A percentile compares a stretch with the other conserved stretches of the same genome.
phyloP scores from a whole-genome alignment of 2,797 vertebrate genomes.

The Rhincodon typus region DNA sequence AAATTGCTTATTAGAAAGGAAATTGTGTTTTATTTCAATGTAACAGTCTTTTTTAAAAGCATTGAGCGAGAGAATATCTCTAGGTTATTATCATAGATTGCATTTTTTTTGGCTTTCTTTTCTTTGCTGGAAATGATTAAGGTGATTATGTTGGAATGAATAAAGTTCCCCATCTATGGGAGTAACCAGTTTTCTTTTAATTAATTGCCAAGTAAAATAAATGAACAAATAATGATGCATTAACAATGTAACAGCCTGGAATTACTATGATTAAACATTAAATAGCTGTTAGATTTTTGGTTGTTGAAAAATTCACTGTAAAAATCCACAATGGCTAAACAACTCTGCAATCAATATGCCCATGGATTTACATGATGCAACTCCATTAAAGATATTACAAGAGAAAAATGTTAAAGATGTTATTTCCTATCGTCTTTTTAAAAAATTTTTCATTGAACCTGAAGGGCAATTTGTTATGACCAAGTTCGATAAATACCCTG shows the following conservation, averaged over 20 bases:
- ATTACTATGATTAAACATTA: not conserved
- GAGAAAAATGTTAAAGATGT: too few relatives aligned
- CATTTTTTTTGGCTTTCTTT: not conserved
- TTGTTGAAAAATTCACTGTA: not conserved
- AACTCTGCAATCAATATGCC: not conserved
- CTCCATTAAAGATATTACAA: not conserved
- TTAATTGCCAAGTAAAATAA: slow-evolving; percentile 11
- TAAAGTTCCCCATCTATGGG: not conserved
- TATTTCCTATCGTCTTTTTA: not conserved
- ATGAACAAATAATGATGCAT: not conserved
- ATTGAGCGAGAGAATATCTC: not conserved
- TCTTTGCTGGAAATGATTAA: not conserved
- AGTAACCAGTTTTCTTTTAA: not conserved
- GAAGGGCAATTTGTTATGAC: not conserved
- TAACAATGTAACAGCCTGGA: not conserved
- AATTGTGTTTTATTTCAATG: not conserved
- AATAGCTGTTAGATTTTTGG: not conserved
- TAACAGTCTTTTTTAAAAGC: not conserved
- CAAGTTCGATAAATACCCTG: not conserved
- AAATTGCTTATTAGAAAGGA: not conserved
- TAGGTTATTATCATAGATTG: not conserved
- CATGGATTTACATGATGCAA: not conserved
- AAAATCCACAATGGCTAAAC: not conserved
- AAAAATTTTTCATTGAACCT: not conserved
- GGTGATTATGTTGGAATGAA: slow-evolving; percentile 13